Base-by-base conservation (phyloP, 1,140 invertebrate genomes). In the Pseudomyrmex flavicornis region DNA sequence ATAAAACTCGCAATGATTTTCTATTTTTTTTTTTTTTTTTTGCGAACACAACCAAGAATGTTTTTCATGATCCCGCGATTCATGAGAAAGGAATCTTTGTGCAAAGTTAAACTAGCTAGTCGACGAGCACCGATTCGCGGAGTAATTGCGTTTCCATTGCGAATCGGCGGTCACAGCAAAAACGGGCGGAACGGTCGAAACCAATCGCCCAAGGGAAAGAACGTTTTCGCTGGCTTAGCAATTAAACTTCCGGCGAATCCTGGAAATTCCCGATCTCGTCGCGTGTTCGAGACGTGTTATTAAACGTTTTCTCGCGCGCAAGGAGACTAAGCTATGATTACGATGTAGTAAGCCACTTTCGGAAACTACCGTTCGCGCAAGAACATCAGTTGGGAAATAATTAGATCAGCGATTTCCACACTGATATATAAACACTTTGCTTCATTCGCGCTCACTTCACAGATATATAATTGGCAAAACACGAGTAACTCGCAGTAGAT, bases 201-300 rank as follows among this genome's bases (percentile, higher is more conserved):
- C 66, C 66, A 80, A 70, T 80, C n/a, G 56, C 13, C 48, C 17
- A 17, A 54, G 66, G 69, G 85, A 76, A 76, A 68, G 69, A 82
- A 70, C 54, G 35, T 58, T 68, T 66, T 83, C 82, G 59, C 44
- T 59, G 62, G 17, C 54, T 73, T 58, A 68, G 73, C 70, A 77
- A 88, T 88, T 85, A 88, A 88, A 88, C 76, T 86, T 82, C 61
- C 74, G 63, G 73, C n/a, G 61, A 82, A 59, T 66, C 56, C n/a
- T 44, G 8, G 17, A 35, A 35, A 35, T 35, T 35, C 35, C 35
- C 35, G 35, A 35, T 35, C 35, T 35, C 52, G 17, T 73, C 13
- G 10, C 35, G 0, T 7, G 35, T 50, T 52, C 35, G 58, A 50
- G 58, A 50, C 22, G 66, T 52, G 72, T 88, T 88, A 87, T 85